phyloP scores from a whole-genome alignment of 2,113 vertebrate genomes.

The Notothenia coriiceps region DNA sequence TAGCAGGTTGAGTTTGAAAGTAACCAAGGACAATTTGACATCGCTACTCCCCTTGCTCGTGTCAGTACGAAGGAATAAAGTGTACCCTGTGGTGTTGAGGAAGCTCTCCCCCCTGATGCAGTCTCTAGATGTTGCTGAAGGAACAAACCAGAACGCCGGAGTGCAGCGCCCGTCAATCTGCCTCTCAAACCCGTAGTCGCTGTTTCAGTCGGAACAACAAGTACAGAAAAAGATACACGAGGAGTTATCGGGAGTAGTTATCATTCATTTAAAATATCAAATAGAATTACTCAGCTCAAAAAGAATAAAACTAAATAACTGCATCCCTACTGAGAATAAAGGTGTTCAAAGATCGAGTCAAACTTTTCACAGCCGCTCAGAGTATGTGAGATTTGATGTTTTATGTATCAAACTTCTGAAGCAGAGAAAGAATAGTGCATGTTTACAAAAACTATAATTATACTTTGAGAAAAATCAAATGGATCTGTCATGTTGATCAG shows the following conservation, averaged over 20 bases:
- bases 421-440: slow-evolving; percentile 24
- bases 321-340: not conserved
- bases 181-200: slow-evolving; percentile 94
- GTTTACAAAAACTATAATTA: slow-evolving; percentile 53
- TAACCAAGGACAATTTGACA: not conserved
- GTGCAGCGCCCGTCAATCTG: slow-evolving; percentile 90
- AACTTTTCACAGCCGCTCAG: slow-evolving; percentile 4
- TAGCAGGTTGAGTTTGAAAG: not conserved
- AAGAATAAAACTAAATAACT: slow-evolving; percentile 18
- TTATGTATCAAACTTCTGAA: slow-evolving; percentile 46
- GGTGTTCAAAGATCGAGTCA: not conserved
- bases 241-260: slow-evolving; percentile 1
- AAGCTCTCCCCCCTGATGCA: slow-evolving; percentile 92
- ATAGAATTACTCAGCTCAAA: slow-evolving; percentile 13
- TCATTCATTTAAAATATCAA: slow-evolving; percentile 30
- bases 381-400: slow-evolving; percentile 40
- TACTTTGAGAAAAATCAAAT: slow-evolving; percentile 28
- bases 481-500: slow-evolving; percentile 27
- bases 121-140: slow-evolving; percentile 88
- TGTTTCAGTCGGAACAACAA: slow-evolving; percentile 69
- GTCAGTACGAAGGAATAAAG: slow-evolving; percentile 23
- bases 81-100: slow-evolving; percentile 94
- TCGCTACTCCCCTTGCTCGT: not conserved
- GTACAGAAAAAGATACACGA: not conserved
- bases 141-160: slow-evolving; percentile 93